Evolutionary conservation across 37 sponge, comb jelly and placozoan species (phyloP), one percentile per base, ranked within the genome.

Genomic region (Tethya wilhelma): DNA sequence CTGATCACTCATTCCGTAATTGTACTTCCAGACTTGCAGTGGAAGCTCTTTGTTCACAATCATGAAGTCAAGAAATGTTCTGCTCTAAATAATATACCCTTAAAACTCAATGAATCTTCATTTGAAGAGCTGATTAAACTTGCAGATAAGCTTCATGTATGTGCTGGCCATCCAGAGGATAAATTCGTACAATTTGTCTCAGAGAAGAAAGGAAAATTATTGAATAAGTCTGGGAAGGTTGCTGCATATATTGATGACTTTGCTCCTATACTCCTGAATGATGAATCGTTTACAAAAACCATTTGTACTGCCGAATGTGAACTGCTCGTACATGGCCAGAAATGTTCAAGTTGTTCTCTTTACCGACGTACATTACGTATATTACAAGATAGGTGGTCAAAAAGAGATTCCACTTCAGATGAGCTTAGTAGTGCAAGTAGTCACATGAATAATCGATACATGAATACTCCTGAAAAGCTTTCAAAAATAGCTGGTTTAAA

Each of bases 231-330:
- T 56, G 70, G 70, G 26, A 33, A 34, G 4, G 73, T 81, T 40
- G 37, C 23, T 3, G 82, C 82, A 28, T 81, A 8, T 42, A 20
- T 58, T 29, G 74, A 81, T 26, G 6, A 23, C 29, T 71, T 19
- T 66, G 73, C 64, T 7, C 53, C 49, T 42, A 65, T 71, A 30
- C 17, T 17, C 17, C 63, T 26, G n/a, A 31, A 81, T 62, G 82
- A 29, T 28, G 57, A 38, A n/a, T 22, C 32, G 32, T 71, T 64
- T 65, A 17, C 12, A 22, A 25, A 60, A 39, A 76, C 85, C 25
- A 66, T 84, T 33, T 68, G 77, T 25, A 33, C 85, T 43, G 33
- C 69, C 11, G 62, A 25, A 11, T 84, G 85, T 76, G 77, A 84
- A 45, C 22, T 84, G 31, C 8, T 67, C 2, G 46, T 33, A 23